Evolutionary conservation across 2,113 vertebrate genomes (phyloP).

Genomic region (Cyanoliseus patagonus): DNA sequence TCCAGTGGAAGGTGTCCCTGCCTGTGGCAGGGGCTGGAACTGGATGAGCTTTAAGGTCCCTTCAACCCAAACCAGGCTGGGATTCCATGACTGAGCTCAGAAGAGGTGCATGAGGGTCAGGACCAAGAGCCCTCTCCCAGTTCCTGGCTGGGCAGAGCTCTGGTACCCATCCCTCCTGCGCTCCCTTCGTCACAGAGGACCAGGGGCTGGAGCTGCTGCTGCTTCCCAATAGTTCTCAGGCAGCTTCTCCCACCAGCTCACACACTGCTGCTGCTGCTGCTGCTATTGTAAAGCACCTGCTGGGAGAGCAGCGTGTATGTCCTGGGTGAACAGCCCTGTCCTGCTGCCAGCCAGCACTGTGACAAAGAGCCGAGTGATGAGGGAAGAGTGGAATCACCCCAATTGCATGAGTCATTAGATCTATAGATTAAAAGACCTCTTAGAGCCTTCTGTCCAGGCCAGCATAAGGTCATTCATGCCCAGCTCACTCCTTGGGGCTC

Average conservation of each 20-base stretch:
- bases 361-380: background rate
- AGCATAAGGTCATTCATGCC: background rate
- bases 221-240: background rate
- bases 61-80: background rate
- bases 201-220: background rate
- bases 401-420: slow-evolving; percentile 27
- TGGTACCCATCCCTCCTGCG: background rate
- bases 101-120: accelerated
- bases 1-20: background rate
- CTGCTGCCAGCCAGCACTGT: background rate
- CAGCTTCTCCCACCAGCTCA: background rate
- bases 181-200: background rate
- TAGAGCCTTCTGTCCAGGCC: background rate
- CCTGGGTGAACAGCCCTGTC: background rate
- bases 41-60: background rate
- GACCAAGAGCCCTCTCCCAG: background rate
- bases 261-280: background rate
- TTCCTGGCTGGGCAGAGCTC: background rate
- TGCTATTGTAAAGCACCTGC: background rate
- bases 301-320: background rate
- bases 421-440: slow-evolving; percentile 20
- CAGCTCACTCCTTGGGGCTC: background rate
- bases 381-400: background rate
- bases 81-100: background rate
- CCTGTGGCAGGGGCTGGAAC: accelerated